Evolutionary conservation across 2,888 invertebrate genomes (phyloP).

Genomic region (Rhamnusium bicolor): DNA sequence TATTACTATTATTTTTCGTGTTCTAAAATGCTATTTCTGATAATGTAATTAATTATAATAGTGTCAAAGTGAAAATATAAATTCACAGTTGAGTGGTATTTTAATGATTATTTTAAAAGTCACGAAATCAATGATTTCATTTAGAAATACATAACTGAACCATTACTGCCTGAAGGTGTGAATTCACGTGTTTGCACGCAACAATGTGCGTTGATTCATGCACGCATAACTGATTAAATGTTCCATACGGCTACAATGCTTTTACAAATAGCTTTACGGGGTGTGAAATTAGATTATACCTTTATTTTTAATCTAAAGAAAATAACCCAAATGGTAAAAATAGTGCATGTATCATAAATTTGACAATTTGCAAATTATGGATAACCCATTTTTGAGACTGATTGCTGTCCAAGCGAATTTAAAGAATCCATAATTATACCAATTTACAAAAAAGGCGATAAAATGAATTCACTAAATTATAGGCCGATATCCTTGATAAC

Average conservation of each 20-base stretch:
- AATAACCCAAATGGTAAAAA: too few relatives aligned
- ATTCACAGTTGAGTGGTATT: background rate
- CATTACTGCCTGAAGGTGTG: constrained; percentile 5
- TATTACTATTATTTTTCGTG: too few relatives aligned
- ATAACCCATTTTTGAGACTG: too few relatives aligned
- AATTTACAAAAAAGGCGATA: too few relatives aligned
- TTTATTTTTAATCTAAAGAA: too few relatives aligned
- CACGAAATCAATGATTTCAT: background rate
- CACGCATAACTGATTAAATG: constrained; percentile 1
- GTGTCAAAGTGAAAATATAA: background rate
- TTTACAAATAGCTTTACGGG: background rate
- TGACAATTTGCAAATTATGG: too few relatives aligned
- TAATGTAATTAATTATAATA: background rate
- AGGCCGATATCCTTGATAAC: too few relatives aligned
- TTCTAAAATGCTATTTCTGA: too few relatives aligned
- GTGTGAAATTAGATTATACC: background rate
- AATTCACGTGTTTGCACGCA: constrained; percentile 6
- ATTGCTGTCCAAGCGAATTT: too few relatives aligned
- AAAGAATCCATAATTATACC: too few relatives aligned
- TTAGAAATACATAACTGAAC: background rate
- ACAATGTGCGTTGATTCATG: background rate
- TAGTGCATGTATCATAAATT: too few relatives aligned
- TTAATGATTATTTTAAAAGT: background rate
- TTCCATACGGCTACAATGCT: background rate
- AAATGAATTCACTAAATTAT: too few relatives aligned